Evolutionary conservation across 2,113 vertebrate genomes (phyloP), one percentile per base, ranked within the genome.

Genomic region (Calyptomena viridis): DNA sequence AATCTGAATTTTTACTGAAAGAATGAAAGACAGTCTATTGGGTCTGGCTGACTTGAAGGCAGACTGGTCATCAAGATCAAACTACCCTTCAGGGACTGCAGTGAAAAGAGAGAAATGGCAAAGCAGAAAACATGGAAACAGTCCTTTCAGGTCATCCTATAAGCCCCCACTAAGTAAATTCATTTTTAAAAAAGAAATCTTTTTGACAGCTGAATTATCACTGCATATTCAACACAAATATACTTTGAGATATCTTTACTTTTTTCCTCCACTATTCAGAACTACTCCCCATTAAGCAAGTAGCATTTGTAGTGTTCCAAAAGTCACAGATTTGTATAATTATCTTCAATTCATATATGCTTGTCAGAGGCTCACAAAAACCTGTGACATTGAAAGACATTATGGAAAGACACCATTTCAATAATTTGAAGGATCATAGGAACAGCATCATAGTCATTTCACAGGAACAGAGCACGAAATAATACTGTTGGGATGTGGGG

Each of bases 401-500:
- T 59, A 82, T 4, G 7, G 67, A 68, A 66, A 87, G n/a, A 68
- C 15, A 56, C 7, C 3, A 69, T 72, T 87, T 88, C 89, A 88
- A 37, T 80, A 90, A 93, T 71, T 35, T 60, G 68, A 62, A 94
- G 79, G 56, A 67, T 82, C 49, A n/a, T 9, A 78, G 14, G 33
- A 88, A 83, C 52, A 39, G 52, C 31, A 91, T 85, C 59, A 71
- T 22, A 93, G 16, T 14, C 1, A 63, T 95, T 97, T 97, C 76
- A 97, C 85, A 90, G 79, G 60, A 96, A 87, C 50, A 69, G 39
- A 95, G 39, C 37, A 27, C 28, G 23, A 79, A 87, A 87, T 91
- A 96, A 85, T 24, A 84, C 63, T 76, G 33, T 63, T 83, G 18
- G 13, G 27, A 59, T 60, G 44, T 47, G 33, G 10, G 14, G 20